phyloP scores from a whole-genome alignment of 2,113 vertebrate genomes.

The Halcyon malimbica region DNA sequence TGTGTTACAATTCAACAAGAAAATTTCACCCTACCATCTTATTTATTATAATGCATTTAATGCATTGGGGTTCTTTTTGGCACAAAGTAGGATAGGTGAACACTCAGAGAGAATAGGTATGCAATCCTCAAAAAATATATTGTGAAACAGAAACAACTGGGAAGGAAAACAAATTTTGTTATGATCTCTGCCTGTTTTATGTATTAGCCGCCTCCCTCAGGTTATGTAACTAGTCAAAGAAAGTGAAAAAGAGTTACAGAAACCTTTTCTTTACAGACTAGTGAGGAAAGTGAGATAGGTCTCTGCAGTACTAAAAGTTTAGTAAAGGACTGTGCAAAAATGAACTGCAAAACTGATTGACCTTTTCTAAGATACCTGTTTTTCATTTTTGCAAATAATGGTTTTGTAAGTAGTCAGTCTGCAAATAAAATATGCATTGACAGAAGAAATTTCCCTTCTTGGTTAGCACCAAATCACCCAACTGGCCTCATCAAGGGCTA shows the following conservation, averaged over 20 bases:
- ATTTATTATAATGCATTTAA: neutral
- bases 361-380: neutral
- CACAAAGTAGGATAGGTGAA: neutral
- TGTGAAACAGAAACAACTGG: neutral
- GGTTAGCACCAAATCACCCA: neutral
- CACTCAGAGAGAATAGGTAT: neutral
- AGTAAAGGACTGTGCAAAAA: neutral
- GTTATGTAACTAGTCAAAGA: neutral
- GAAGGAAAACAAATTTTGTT: neutral
- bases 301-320: neutral
- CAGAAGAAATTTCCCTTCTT: neutral
- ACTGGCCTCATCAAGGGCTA: neutral
- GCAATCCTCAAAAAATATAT: neutral
- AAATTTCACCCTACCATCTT: neutral
- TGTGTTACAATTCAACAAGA: neutral
- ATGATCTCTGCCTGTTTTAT: neutral
- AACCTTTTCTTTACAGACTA: neutral
- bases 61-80: neutral
- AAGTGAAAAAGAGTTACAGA: neutral
- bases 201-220: neutral
- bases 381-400: neutral
- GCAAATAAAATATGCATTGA: neutral
- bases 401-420: neutral
- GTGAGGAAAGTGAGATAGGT: neutral
- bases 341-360: neutral